These are phyloP conservation scores for Anoplophora glabripennis DNA, from an alignment of 1,140 invertebrate genomes.

Conservation along the genomic window DNA sequence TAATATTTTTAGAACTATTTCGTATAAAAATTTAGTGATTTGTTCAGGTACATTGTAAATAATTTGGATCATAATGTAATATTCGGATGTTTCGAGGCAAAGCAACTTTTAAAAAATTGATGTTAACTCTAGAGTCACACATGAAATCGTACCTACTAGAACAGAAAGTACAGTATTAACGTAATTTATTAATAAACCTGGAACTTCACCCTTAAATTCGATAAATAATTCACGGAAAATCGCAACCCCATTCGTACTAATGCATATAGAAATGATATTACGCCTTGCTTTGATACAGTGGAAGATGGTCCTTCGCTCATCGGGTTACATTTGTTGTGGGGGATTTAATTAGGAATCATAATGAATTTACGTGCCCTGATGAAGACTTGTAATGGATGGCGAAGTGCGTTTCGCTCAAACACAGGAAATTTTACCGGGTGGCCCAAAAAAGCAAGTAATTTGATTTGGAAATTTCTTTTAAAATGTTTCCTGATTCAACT, in stretches of 20 bases:
- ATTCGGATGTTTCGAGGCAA: too few species aligned
- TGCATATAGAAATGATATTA: conserved; percentile 16
- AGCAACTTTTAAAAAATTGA: too few species aligned
- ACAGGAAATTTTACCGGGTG: conserved; percentile 16
- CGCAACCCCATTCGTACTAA: conserved; percentile 2
- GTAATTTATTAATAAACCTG: too few species aligned
- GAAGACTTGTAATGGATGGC: conserved; percentile 14
- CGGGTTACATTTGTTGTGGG: conserved; percentile 18
- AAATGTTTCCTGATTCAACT: too few species aligned
- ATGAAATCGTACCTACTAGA: neutral
- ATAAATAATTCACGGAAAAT: conserved; percentile 16
- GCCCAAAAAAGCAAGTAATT: too few species aligned
- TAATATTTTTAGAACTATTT: too few species aligned
- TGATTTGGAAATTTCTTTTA: too few species aligned
- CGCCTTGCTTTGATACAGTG: conserved; percentile 1
- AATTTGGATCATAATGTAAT: too few species aligned
- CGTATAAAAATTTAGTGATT: too few species aligned
- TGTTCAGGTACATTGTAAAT: too few species aligned
- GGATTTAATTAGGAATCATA: conserved; percentile 18
- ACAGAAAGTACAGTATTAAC: neutral
- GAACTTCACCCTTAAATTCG: neutral
- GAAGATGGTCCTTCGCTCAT: conserved; percentile 9
- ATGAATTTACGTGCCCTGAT: conserved; percentile 16
- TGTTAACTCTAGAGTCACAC: neutral
- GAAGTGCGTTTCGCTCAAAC: conserved; percentile 13